Evolutionary conservation across 2,797 vertebrate species (phyloP).

Genomic region (Microchirus variegatus): DNA sequence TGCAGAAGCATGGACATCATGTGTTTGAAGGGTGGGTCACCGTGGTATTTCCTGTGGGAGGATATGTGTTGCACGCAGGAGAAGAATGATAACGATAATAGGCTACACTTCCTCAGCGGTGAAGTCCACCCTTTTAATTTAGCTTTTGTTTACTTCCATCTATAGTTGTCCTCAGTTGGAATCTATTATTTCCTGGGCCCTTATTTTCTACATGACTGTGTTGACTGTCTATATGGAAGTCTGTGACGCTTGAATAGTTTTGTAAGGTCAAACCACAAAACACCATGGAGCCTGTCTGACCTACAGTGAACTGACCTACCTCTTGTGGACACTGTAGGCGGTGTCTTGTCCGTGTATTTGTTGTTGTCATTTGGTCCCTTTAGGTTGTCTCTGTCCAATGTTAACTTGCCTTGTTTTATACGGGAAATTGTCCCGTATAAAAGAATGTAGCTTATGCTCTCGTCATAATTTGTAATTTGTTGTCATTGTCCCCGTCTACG

Average conservation of each 20-base stretch:
- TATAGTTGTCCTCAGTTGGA: conserved; percentile 12
- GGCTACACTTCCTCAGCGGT: conserved; percentile 32
- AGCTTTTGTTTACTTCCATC: conserved; percentile 27
- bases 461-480: background rate
- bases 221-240: background rate
- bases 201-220: background rate
- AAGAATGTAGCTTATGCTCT: background rate
- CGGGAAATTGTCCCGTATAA: too few relatives aligned
- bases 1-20: conserved; percentile 46
- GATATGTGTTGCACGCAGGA: conserved; percentile 61
- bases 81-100: conserved; percentile 53
- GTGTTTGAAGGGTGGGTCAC: conserved; percentile 50
- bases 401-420: background rate
- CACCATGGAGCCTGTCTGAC: conserved; percentile 1
- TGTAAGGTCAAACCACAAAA: conserved; percentile 1
- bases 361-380: conserved; percentile 7
- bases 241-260: conserved; percentile 4
- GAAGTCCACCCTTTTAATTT: conserved; percentile 50
- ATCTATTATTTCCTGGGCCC: background rate
- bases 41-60: conserved; percentile 72
- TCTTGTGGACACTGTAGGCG: conserved; percentile 17
- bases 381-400: background rate
- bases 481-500: background rate
- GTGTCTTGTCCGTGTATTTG: conserved; percentile 8
- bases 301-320: conserved; percentile 8